phyloP scores from a whole-genome alignment of 2,888 invertebrate species.

The Micoletzkya japonica region DNA sequence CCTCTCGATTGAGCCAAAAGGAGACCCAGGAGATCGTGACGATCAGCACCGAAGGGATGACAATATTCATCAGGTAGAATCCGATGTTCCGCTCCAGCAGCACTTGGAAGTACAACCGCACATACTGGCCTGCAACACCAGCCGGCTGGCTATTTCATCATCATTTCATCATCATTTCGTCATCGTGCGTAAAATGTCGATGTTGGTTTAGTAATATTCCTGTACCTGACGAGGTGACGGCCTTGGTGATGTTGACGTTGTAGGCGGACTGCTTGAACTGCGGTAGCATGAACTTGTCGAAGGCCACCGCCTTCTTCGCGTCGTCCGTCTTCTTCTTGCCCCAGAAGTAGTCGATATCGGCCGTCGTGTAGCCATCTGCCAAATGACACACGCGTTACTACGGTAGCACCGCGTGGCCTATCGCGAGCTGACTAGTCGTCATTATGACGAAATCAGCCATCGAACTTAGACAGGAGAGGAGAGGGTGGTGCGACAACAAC shows the following conservation, averaged over 20 bases:
- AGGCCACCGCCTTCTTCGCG: slow-evolving; percentile 52
- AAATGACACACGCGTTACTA: too few species aligned
- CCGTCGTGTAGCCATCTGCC: slow-evolving; percentile 67
- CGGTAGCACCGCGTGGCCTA: not conserved
- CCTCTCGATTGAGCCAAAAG: slow-evolving; percentile 63
- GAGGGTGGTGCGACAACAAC: too few species aligned
- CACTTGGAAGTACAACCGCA: slow-evolving; percentile 62
- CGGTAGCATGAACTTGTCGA: slow-evolving; percentile 65
- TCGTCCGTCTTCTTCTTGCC: slow-evolving; percentile 62
- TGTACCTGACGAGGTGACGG: slow-evolving; percentile 53
- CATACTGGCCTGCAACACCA: slow-evolving; percentile 64
- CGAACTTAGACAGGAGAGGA: not conserved
- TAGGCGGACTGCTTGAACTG: slow-evolving; percentile 65
- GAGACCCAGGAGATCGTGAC: slow-evolving; percentile 63
- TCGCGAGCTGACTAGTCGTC: not conserved
- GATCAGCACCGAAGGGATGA: slow-evolving; percentile 55
- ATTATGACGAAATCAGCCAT: not conserved
- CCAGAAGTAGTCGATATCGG: slow-evolving; percentile 68
- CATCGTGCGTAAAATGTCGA: not conserved
- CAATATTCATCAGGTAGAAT: slow-evolving; percentile 82
- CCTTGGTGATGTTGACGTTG: slow-evolving; percentile 53
- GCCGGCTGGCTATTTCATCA: not conserved
- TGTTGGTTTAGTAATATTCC: not conserved
- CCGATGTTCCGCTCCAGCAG: slow-evolving; percentile 91
- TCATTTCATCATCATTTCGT: not conserved